Percentiles rank a stretch among this genome's conserved stretches.
Evolutionary conservation across 2,797 vertebrate species (phyloP).

Genomic region (Sternotherus odoratus): DNA sequence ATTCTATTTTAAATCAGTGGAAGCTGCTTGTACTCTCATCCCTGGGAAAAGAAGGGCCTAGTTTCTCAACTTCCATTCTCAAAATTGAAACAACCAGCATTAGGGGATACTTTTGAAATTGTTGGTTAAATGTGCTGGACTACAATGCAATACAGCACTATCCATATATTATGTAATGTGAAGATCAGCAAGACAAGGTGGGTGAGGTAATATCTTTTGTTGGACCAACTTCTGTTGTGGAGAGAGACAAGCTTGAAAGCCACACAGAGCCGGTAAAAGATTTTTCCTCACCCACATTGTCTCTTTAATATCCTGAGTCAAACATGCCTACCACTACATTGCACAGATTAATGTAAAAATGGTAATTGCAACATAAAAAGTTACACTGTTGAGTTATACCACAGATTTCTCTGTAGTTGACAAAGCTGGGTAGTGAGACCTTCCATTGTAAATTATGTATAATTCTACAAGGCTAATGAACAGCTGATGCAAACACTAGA

Average conservation of each 20-base stretch:
- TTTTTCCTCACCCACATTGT: background rate
- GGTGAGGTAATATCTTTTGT: background rate
- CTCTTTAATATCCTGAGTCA: background rate
- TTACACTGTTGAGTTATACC: background rate
- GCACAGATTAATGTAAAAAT: background rate
- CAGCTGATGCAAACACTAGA: slow-evolving; percentile 58
- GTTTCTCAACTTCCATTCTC: background rate
- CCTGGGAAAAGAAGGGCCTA: background rate
- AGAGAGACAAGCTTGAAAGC: background rate
- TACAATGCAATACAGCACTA: background rate
- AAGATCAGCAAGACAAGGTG: background rate
- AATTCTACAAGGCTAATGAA: slow-evolving; percentile 26
- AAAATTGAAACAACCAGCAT: background rate
- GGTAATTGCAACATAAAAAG: background rate
- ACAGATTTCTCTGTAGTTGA: background rate
- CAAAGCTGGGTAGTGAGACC: background rate
- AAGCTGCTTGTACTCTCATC: background rate
- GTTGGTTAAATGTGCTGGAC: background rate
- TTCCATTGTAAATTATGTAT: background rate
- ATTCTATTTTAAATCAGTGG: background rate
- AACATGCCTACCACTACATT: background rate
- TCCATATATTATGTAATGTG: background rate
- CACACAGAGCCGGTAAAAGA: background rate
- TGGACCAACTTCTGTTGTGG: background rate
- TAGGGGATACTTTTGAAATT: background rate